Base-by-base conservation (phyloP, 2,888 invertebrate species). In the Cantharis rufa region DNA sequence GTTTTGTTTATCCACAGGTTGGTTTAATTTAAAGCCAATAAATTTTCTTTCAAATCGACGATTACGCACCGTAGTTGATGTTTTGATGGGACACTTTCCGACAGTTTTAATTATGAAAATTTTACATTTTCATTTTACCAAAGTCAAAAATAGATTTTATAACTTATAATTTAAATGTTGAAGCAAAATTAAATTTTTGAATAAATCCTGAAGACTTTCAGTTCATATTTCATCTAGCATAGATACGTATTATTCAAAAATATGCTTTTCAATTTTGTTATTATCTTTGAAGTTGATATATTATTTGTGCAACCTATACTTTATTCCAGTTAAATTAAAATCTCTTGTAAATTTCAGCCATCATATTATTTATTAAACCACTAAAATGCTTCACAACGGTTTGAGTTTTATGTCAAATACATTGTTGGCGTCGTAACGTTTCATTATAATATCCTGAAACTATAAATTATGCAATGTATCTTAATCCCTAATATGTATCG, bases 321-420 rank as follows among this genome's bases (percentile, higher is more conserved):
- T 48, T 48, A 48, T n/a, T 48, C n/a, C n/a, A n/a, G 48, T n/a
- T 48, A 48, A 48, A 48, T 48, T 48, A 48, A 48, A 48, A 48
- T 48, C n/a, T 48, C 7, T 48, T 48, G 48, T n/a, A 48, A 48
- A 48, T 48, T 48, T 48, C 62, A 66, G 9, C 18, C 70, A 70
- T 63, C 16, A 21, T 69, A 64, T 70, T 70, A 74, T 74, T 74
- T 74, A 74, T 74, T 74, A 70, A 74, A 74, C 70, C 74, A 70
- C 27, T 74, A 74, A 74, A 74, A 66, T 62, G 74, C 61, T 74
- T 70, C 64, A 70, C 48, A n/a, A n/a, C 69, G 21, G 70, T 66
- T 21, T 48, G 24, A 74, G 21, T 74, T 74, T 74, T 74, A 74
- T 74, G 74, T 70, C 62, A 69, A 48, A 64, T 64, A 74, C 74